Base-by-base conservation (phyloP, 2,888 invertebrate genomes). In the Biston betularia region DNA sequence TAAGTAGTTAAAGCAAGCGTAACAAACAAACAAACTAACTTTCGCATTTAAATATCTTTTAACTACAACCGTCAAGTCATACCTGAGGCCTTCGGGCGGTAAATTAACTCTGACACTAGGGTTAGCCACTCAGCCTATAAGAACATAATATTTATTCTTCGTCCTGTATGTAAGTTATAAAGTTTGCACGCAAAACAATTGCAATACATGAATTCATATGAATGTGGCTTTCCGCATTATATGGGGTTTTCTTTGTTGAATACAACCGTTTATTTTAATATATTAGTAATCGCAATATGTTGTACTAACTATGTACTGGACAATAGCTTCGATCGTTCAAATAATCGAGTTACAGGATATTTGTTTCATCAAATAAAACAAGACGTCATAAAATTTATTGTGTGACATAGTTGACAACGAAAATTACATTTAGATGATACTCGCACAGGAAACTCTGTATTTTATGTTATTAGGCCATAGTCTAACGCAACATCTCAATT, bases 381-480 rank as follows among this genome's bases (percentile, higher is more conserved):
- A 48, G 33, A 49, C 49, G 48, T 48, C 15, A 48, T 15, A 48
- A 10, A 48, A 48, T 48, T 6, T 49, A 33, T 49, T 7, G 49
- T 6, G 9, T 24, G 24, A 24, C 24, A n/a, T 0, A 48, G 15
- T 24, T 46, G 33, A 33, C 33, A 49, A 49, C 49, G 33, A 49
- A 33, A 49, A 11, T 6, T 6, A 33, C 49, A 33, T 6, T 10
- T 9, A 3, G 24, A 24, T 48, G 10, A 14, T 14, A 14, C 1
- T 46, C 10, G 0, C 14, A 46, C 45, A 46, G 45, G 45, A 46
- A 8, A 46, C 7, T 46, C n/a, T 14, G 8, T 7, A 45, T 12
- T 40, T 7, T 40, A 10, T 40, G 40, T 40, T 40, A 40, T 40
- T 40, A 10, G 1, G 10, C 40, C 10, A n/a, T n/a, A n/a, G n/a